These are phyloP conservation scores for Cataglyphis altisquamis DNA, from an alignment of 2,888 invertebrate species.

Conservation along the genomic window DNA sequence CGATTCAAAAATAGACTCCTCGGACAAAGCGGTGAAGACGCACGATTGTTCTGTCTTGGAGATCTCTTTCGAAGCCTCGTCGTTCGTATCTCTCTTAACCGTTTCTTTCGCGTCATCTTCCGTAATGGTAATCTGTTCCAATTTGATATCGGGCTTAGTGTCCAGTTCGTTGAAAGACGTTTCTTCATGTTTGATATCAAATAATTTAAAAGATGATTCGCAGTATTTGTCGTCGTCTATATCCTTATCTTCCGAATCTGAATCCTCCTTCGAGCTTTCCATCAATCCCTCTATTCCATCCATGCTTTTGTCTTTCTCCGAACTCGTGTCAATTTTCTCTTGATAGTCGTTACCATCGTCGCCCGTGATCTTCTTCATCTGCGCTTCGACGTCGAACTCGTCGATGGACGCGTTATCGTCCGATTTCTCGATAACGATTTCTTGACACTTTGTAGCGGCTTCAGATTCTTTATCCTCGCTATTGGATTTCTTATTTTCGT, in stretches of 20 bases:
- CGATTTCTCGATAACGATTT: constrained; percentile 67
- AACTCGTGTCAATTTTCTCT: constrained; percentile 80
- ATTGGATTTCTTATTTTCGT: constrained; percentile 77
- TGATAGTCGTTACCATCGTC: constrained; percentile 85
- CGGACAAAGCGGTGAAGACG: constrained; percentile 69
- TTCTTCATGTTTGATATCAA: constrained; percentile 70
- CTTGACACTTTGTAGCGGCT: constrained; percentile 64
- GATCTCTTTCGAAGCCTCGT: constrained; percentile 53
- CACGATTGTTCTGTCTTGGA: constrained; percentile 59
- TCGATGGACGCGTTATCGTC: constrained; percentile 82
- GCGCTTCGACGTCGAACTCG: constrained; percentile 85
- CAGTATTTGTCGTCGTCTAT: constrained; percentile 74
- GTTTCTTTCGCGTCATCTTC: constrained; percentile 55
- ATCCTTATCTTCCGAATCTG: constrained; percentile 79
- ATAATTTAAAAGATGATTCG: constrained; percentile 68
- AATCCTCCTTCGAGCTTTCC: constrained; percentile 85
- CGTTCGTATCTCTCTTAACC: constrained; percentile 46
- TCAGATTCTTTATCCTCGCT: constrained; percentile 57
- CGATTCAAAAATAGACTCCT: constrained; percentile 81
- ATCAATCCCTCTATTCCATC: constrained; percentile 84
- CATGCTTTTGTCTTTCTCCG: constrained; percentile 82
- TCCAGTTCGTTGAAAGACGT: constrained; percentile 76
- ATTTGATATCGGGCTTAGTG: constrained; percentile 61
- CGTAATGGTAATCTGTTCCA: constrained; percentile 35
- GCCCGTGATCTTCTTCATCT: constrained; percentile 85